Conservation (phyloP, 2,113 vertebrate genomes). For the Chloropsis cyanopogon region DNA sequence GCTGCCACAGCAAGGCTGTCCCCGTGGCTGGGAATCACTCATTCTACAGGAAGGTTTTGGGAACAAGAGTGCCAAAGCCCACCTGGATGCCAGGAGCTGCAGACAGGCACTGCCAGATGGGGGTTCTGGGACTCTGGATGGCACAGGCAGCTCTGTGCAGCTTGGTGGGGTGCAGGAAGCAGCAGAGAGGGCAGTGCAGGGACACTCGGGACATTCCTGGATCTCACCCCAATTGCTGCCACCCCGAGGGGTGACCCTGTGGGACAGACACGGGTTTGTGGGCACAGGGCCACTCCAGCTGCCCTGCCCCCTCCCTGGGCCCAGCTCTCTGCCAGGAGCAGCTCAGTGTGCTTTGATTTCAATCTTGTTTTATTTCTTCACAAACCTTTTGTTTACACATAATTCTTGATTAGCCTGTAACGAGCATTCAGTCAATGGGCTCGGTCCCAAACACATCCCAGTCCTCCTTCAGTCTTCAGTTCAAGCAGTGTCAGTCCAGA, state of each 20-base stretch:
- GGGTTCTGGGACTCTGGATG: not conserved
- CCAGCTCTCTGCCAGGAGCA: not conserved
- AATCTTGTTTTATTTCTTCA: not conserved
- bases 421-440: not conserved
- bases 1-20: not conserved
- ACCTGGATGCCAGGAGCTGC: not conserved
- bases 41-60: fast-evolving
- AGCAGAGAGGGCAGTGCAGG: not conserved
- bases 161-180: not conserved
- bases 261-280: fast-evolving
- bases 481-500: not conserved
- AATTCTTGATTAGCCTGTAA: not conserved
- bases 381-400: not conserved
- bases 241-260: not conserved
- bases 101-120: not conserved
- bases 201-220: fast-evolving
- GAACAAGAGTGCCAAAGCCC: not conserved
- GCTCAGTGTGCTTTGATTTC: not conserved
- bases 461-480: not conserved
- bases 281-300: not conserved
- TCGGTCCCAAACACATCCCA: not conserved
- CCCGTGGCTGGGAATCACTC: not conserved
- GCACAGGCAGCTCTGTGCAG: not conserved
- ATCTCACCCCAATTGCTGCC: not conserved
- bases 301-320: not conserved